These are phyloP conservation scores for Drosophila tropicalis DNA, from an alignment of 1,140 invertebrate species.

Conservation along the genomic window DNA sequence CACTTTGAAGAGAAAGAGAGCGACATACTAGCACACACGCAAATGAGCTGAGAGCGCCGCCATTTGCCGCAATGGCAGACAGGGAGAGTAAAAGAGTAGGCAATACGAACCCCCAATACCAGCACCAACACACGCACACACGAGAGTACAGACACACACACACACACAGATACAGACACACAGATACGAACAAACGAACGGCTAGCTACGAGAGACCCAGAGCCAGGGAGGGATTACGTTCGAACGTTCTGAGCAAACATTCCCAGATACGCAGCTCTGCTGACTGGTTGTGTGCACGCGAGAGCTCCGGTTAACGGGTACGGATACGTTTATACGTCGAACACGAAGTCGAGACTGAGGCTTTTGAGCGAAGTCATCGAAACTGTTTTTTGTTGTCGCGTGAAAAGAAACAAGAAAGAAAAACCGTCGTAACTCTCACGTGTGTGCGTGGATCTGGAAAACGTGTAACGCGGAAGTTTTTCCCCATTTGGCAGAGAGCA, in stretches of 20 bases:
- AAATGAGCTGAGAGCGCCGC: constrained; percentile 77
- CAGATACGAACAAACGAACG: neutral
- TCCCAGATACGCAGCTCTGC: constrained; percentile 67
- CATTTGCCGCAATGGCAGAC: constrained; percentile 55
- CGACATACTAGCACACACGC: constrained; percentile 49
- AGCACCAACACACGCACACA: constrained; percentile 14
- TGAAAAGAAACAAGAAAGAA: neutral
- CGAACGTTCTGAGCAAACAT: constrained; percentile 54
- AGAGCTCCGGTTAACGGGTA: constrained; percentile 18
- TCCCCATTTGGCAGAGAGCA: neutral
- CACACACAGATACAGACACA: constrained; percentile 16
- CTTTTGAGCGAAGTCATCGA: constrained; percentile 22
- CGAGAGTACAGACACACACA: neutral
- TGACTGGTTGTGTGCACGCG: constrained; percentile 66
- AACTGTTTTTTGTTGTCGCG: constrained; percentile 14
- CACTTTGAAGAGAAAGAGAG: constrained; percentile 59
- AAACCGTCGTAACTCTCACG: neutral
- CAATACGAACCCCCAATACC: constrained; percentile 11
- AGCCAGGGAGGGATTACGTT: constrained; percentile 32
- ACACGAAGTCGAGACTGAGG: constrained; percentile 27
- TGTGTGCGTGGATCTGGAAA: neutral
- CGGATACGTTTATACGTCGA: constrained; percentile 24
- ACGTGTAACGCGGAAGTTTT: no score
- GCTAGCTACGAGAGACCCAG: neutral
- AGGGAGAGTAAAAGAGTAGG: constrained; percentile 31